phyloP scores from a whole-genome alignment of 2,888 invertebrate species.

The Dynastes maya region DNA sequence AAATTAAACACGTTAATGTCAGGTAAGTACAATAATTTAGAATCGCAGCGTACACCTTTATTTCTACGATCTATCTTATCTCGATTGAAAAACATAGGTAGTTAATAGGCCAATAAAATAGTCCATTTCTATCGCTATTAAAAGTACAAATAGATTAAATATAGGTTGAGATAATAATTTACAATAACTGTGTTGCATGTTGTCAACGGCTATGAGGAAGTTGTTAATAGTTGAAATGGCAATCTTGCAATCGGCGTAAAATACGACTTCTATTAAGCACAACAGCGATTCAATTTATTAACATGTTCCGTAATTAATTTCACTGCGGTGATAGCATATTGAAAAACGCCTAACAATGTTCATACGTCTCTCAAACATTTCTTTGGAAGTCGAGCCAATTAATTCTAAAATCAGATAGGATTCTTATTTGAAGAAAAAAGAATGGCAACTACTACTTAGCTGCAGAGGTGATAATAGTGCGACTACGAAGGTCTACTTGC shows the following conservation, averaged over 20 bases:
- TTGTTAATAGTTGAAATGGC: conserved; percentile 37
- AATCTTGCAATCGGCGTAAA: conserved; percentile 42
- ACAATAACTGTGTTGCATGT: conserved; percentile 32
- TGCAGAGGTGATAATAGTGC: background rate
- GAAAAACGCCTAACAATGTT: conserved; percentile 5
- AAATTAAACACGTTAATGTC: too few species aligned
- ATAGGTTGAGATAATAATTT: conserved; percentile 28
- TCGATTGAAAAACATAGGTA: conserved; percentile 2
- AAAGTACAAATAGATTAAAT: conserved; percentile 12
- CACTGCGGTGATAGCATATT: conserved; percentile 11
- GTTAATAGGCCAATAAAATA: conserved; percentile 10
- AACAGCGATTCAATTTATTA: conserved; percentile 42
- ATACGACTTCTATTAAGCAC: conserved; percentile 29
- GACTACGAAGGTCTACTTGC: background rate
- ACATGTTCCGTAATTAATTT: conserved; percentile 35
- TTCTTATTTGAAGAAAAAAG: background rate
- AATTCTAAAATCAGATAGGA: conserved; percentile 14
- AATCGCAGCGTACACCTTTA: conserved; percentile 1
- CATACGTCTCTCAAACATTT: conserved; percentile 2
- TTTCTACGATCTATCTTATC: conserved; percentile 11
- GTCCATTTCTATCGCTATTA: conserved; percentile 7
- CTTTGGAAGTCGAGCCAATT: background rate
- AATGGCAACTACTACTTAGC: background rate
- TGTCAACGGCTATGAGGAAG: conserved; percentile 40
- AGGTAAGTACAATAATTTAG: conserved; percentile 2